phyloP scores from a whole-genome alignment of 2,888 invertebrate genomes.

The Octonoba sinensis region DNA sequence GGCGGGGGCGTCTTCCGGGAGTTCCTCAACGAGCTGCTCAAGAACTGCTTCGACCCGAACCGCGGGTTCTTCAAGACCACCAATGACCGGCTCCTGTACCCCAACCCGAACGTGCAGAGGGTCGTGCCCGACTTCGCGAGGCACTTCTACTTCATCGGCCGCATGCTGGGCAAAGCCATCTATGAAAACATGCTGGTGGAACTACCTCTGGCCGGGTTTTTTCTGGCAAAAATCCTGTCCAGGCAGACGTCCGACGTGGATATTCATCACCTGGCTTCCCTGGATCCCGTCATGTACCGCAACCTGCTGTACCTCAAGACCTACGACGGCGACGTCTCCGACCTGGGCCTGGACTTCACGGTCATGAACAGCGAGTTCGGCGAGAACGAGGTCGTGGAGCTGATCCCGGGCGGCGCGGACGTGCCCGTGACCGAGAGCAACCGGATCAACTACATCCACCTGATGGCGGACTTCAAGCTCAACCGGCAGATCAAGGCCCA shows the following conservation, averaged over 20 bases:
- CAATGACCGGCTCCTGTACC: slow-evolving; percentile 92
- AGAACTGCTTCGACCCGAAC: slow-evolving; percentile 96
- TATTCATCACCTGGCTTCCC: slow-evolving; percentile 91
- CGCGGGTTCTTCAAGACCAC: slow-evolving; percentile 92
- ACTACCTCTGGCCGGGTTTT: slow-evolving; percentile 95
- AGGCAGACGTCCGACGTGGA: slow-evolving; percentile 78
- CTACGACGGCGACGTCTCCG: slow-evolving; percentile 87
- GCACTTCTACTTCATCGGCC: slow-evolving; percentile 94
- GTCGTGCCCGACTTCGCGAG: slow-evolving; percentile 87
- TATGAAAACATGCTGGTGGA: slow-evolving; percentile 96
- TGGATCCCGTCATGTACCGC: slow-evolving; percentile 92
- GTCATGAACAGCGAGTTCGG: slow-evolving; percentile 90
- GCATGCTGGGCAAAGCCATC: slow-evolving; percentile 93
- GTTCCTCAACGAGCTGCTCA: slow-evolving; percentile 91
- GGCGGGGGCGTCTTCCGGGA: slow-evolving; percentile 97
- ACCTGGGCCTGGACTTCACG: slow-evolving; percentile 89
- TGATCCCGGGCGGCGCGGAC: slow-evolving; percentile 90
- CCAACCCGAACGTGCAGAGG: slow-evolving; percentile 91
- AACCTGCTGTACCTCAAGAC: slow-evolving; percentile 90
- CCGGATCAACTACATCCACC: slow-evolving; percentile 95
- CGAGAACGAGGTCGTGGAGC: slow-evolving; percentile 87
- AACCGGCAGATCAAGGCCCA: slow-evolving; percentile 83
- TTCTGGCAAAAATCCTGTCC: slow-evolving; percentile 87
- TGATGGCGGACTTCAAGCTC: slow-evolving; percentile 95
- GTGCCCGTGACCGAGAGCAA: slow-evolving; percentile 92